Evolutionary conservation across 2,797 vertebrate species (phyloP), one percentile per base, ranked within the genome.

Genomic region (Sebastolobus alascanus): DNA sequence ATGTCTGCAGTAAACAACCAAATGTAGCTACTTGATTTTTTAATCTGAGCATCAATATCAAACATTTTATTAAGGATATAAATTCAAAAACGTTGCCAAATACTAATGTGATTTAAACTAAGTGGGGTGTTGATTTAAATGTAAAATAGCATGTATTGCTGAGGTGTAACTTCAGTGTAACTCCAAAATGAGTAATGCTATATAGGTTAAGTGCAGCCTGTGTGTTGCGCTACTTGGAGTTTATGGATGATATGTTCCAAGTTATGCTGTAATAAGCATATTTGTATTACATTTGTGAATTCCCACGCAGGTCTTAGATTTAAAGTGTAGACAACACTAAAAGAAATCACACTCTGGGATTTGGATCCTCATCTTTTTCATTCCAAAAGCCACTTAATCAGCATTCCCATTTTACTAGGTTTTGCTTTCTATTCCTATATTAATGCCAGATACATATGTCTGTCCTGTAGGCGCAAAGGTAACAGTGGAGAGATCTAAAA

Each of bases 141-240:
- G 29, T 54, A 70, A 72, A 60, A 74, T 25, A 46, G 68, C 56
- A 35, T 8, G 18, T 7, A 18, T 9, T 52, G 67, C 58, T 73
- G 31, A 52, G 66, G 35, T 58, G 67, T 10, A 25, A 69, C 72
- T 67, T 60, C 4, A 64, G n/a, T 72, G 31, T 52, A 77, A 74
- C 68, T 82, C 37, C 58, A 20, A 77, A 56, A 65, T 52, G 59
- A 82, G 29, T 37, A 60, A 56, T 67, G 68, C 14, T 83, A 72
- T 83, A 66, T 86, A 86, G 88, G 88, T 88, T 85, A 86, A 83
- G 80, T 77, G 69, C 65, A 89, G 65, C 68, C 37, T 79, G 80
- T 63, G n/a, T 67, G 25, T 25, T 25, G 25, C 25, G 38, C 68
- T 78, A 68, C 83, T 89, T 88, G 55, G 80, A 88, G 81, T 85